phyloP scores from a whole-genome alignment of 2,797 vertebrate species.

The Bradypodion ventrale region DNA sequence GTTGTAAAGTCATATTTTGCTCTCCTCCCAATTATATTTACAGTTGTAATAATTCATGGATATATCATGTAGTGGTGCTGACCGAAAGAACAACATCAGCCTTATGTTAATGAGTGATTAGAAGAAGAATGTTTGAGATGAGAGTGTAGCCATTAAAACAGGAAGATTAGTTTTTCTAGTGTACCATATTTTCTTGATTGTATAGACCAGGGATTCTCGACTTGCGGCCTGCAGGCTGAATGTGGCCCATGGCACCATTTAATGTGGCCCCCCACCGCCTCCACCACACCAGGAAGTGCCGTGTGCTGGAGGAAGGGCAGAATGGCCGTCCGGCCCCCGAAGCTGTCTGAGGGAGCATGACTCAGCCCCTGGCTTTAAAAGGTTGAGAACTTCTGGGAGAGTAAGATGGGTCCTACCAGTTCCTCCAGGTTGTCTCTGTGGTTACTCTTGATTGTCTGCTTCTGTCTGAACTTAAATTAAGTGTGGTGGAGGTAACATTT shows the following conservation, averaged over 20 bases:
- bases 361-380: too few relatives aligned
- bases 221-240: too few relatives aligned
- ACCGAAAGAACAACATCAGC: slow-evolving; percentile 45
- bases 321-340: too few relatives aligned
- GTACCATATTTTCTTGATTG: not conserved
- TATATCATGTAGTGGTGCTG: slow-evolving; percentile 25
- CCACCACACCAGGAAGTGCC: too few relatives aligned
- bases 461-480: not conserved
- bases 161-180: not conserved
- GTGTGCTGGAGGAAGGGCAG: too few relatives aligned
- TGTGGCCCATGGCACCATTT: too few relatives aligned
- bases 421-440: not conserved
- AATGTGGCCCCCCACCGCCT: too few relatives aligned
- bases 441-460: not conserved
- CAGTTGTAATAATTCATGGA: slow-evolving; percentile 50
- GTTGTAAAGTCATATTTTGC: slow-evolving; percentile 24
- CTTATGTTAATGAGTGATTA: slow-evolving; percentile 32
- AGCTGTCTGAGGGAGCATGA: too few relatives aligned
- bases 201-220: too few relatives aligned
- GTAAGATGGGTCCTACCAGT: not conserved
- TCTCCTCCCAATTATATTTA: not conserved
- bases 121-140: slow-evolving; percentile 41
- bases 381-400: too few relatives aligned
- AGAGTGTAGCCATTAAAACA: slow-evolving; percentile 29
- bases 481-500: not conserved